phyloP scores from a whole-genome alignment of 2,113 vertebrate genomes.

The Eulemur rufifrons region DNA sequence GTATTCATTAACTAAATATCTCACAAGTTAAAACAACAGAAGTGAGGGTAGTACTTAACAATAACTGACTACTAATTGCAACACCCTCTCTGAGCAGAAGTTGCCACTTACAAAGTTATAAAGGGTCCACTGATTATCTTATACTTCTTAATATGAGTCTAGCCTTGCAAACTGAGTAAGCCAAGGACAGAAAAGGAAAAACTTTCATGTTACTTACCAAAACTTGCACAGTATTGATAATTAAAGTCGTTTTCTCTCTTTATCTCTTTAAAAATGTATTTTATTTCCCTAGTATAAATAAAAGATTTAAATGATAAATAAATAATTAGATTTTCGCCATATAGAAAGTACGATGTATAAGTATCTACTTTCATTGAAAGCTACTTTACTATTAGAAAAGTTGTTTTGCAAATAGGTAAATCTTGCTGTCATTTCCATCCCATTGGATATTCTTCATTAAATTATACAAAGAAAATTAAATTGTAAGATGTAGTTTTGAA shows the following conservation, averaged over 20 bases:
- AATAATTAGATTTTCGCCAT: neutral
- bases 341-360: slow-evolving; percentile 46
- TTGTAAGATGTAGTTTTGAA: slow-evolving; percentile 55
- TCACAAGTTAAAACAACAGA: slow-evolving; percentile 29
- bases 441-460: slow-evolving; percentile 16
- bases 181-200: slow-evolving; percentile 36
- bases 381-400: slow-evolving; percentile 23
- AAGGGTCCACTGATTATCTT: neutral
- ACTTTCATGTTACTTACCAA: neutral
- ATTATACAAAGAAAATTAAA: slow-evolving; percentile 34
- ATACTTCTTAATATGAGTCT: neutral
- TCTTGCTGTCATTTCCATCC: neutral
- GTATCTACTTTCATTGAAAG: neutral
- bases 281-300: neutral
- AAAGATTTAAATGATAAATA: neutral
- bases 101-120: neutral
- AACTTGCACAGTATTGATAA: neutral
- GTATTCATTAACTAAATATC: neutral
- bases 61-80: neutral
- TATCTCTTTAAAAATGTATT: slow-evolving; percentile 34
- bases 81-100: neutral
- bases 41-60: neutral
- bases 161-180: neutral
- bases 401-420: neutral
- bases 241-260: slow-evolving; percentile 12